Evolutionary conservation across 2,888 invertebrate species (phyloP), one percentile per base, ranked within the genome.

Genomic region (Pristionchus arcanus): DNA sequence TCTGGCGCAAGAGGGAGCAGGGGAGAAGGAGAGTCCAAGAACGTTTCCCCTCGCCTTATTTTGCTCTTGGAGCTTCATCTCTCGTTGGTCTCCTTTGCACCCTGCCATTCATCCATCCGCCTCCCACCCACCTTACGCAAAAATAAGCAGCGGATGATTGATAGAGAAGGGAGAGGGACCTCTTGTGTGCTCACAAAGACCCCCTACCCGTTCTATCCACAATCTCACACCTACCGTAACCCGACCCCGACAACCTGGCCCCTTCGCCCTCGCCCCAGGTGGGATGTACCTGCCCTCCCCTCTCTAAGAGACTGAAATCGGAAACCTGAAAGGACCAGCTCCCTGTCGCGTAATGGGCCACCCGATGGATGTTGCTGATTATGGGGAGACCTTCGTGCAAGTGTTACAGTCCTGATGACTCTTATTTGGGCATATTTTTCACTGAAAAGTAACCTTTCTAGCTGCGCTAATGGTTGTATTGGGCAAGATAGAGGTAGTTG

Each of bases 101-200:
- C 31, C 34, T 31, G 31, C 34, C 71, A 15, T 34, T 71, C 71
- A 71, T 71, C 21, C 71, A 71, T 71, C 34, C 68, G 28, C 63
- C 63, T 15, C 59, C 59, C 59, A 28, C 74, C 37, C 81, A 81
- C 81, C 81, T 81, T 81, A 81, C 81, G 81, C 81, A 81, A 81
- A 77, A 42, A 31, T 28, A 34, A 71, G 34, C 31, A 74, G 81
- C 81, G 42, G 34, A 81, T 81, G 81, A 81, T 81, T 81, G 81
- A 81, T 81, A 34, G 81, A 53, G 81, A 53, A 4, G 31, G 34
- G 21, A 49, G 31, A 71, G 68, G 34, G 34, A 49, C 42, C 42
- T 42, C 74, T 77, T 42, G 34, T 77, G 37, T 68, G 42, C 42
- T 13, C 34, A 63, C 63, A 63, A 31, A 28, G 31, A 68, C 68